Base-by-base conservation (phyloP, 2,113 vertebrate species). In the Rallus limicola region DNA sequence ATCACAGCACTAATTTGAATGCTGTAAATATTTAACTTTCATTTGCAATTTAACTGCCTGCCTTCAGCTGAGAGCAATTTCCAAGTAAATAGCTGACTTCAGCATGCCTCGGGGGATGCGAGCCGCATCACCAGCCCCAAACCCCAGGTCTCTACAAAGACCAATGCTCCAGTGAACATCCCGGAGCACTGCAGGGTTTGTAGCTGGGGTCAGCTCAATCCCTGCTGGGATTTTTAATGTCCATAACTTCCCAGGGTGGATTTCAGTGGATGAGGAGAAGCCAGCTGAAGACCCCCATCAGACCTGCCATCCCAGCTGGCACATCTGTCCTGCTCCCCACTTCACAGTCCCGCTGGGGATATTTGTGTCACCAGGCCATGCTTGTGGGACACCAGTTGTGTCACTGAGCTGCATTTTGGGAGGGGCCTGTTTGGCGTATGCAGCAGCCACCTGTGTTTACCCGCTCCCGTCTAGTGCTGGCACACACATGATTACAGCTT, bases 381-480 rank as follows among this genome's bases (percentile, higher is more conserved):
- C 26, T 63, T 90, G n/a, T 46, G 82, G 79, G 92, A 53, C 7
- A 3, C 63, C 11, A 4, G 28, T 87, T 4, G 7, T 80, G 55
- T 85, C 82, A 72, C 0, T 80, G 82, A 92, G 63, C 75, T 80
- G 74, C 44, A 31, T 79, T 91, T 87, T 2, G 3, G 60, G 55
- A 79, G 44, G n/a, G 65, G 76, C 76, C 24, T 13, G 11, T 88
- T 92, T 93, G 86, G 94, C 10, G 2, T 67, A 31, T 1, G 2
- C 60, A 70, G 71, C 71, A 80, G 92, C 71, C 94, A 86, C 88
- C 86, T 93, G 82, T 90, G 86, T 95, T 94, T 94, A 86, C 86
- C 74, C 11, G 1, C 53, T 92, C 63, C 40, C 0, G 0, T 86
- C 68, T 81, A 16, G 0, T 65, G 56, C 82, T 82, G 93, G 76